These are phyloP conservation scores for Diploptera punctata DNA, from an alignment of 2,888 invertebrate species.

Conservation along the genomic window DNA sequence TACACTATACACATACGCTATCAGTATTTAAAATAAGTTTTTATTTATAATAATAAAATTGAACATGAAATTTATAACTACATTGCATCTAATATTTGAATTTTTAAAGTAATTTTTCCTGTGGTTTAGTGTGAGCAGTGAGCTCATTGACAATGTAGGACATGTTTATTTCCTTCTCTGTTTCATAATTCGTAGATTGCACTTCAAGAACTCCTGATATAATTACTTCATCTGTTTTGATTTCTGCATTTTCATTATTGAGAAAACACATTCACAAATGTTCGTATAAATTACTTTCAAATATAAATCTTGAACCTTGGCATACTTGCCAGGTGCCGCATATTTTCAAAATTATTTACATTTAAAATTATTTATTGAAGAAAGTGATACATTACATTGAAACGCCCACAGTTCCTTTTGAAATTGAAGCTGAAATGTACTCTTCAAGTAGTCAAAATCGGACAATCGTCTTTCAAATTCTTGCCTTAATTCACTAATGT, in stretches of 20 bases:
- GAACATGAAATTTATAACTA: not conserved
- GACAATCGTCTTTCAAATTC: not conserved
- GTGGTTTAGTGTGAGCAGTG: not conserved
- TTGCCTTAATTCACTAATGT: not conserved
- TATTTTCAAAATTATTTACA: no score
- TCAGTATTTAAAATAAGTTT: not conserved
- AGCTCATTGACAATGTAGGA: not conserved
- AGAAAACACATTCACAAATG: not conserved
- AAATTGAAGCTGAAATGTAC: not conserved
- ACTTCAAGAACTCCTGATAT: not conserved
- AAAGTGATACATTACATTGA: no score
- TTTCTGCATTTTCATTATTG: not conserved
- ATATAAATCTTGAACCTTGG: not conserved
- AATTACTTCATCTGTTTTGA: not conserved
- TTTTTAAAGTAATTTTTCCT: not conserved
- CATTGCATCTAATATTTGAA: not conserved
- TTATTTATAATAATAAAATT: not conserved
- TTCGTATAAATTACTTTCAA: not conserved
- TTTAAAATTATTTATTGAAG: no score
- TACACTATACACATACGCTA: no score
- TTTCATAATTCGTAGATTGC: not conserved
- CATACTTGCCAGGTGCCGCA: not conserved
- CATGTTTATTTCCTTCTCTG: not conserved
- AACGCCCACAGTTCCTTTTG: not conserved
- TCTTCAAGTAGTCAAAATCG: not conserved